Conservation (phyloP, 1,140 invertebrate genomes). For the Lasioglossum baleicum region DNA sequence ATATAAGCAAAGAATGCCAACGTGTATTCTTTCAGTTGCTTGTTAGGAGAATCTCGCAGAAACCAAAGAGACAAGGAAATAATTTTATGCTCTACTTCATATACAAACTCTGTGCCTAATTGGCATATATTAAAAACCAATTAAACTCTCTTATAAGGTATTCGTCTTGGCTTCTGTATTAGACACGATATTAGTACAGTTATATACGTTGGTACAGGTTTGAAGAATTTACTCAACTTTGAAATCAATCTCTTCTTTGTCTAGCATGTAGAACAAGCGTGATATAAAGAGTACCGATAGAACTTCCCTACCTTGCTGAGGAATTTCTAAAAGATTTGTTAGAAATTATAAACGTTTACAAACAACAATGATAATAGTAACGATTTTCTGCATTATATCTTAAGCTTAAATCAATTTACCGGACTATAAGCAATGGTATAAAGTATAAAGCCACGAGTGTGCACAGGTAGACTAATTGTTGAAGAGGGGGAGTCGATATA, state of each 20-base stretch:
- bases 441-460: constrained; percentile 59
- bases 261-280: neutral
- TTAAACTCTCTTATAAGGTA: constrained; percentile 40
- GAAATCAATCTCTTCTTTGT: neutral
- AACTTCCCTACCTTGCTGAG: too few species aligned
- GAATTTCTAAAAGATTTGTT: too few species aligned
- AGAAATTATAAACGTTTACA: too few species aligned
- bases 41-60: constrained; percentile 19
- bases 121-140: constrained; percentile 51
- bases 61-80: constrained; percentile 50
- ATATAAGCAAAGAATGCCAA: constrained; percentile 2
- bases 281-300: neutral
- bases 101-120: constrained; percentile 51
- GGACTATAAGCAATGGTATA: constrained; percentile 45
- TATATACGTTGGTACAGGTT: neutral
- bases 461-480: constrained; percentile 6
- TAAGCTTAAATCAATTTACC: constrained; percentile 38
- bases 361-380: neutral
- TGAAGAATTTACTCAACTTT: neutral
- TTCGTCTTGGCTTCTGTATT: neutral
- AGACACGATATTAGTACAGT: neutral
- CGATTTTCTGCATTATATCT: neutral
- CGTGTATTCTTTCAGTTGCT: constrained; percentile 5
- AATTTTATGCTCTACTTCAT: constrained; percentile 67
- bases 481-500: constrained; percentile 71